These are phyloP conservation scores for Psophia crepitans DNA, from an alignment of 2,113 vertebrate species.

Conservation along the genomic window DNA sequence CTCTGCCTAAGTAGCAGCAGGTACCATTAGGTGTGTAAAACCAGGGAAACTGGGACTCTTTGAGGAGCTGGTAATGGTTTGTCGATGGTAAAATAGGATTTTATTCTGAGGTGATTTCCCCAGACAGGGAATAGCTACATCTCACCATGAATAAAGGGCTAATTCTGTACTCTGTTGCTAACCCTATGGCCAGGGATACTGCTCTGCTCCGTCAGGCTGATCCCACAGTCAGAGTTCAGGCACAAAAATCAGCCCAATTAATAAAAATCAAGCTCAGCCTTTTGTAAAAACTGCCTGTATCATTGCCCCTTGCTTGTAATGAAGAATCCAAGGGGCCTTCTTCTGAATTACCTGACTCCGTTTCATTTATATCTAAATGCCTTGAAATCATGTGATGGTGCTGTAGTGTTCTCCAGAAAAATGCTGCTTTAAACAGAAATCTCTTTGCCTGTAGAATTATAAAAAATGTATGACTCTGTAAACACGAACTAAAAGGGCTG, in stretches of 20 bases:
- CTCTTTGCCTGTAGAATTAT: neutral
- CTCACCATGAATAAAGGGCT: too few species aligned
- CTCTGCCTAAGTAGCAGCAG: neutral
- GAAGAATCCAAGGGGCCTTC: neutral
- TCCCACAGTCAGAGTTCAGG: neutral
- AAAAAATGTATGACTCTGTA: conserved; percentile 24
- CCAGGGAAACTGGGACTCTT: neutral
- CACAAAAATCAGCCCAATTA: neutral
- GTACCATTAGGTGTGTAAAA: neutral
- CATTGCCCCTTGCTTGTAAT: accelerated
- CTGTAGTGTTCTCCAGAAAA: neutral
- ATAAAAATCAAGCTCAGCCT: neutral
- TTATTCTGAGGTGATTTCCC: too few species aligned
- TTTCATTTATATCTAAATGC: neutral
- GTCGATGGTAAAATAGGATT: neutral
- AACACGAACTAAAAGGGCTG: neutral
- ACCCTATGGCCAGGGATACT: too few species aligned
- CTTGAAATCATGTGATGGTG: neutral
- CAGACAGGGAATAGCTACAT: too few species aligned
- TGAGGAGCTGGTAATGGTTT: neutral
- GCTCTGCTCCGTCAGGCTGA: too few species aligned
- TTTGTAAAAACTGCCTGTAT: neutral
- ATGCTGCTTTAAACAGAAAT: conserved; percentile 10
- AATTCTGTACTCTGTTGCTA: too few species aligned
- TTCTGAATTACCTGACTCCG: neutral